Evolutionary conservation across 2,888 invertebrate genomes (phyloP).

Genomic region (Diplazon laetatorius): DNA sequence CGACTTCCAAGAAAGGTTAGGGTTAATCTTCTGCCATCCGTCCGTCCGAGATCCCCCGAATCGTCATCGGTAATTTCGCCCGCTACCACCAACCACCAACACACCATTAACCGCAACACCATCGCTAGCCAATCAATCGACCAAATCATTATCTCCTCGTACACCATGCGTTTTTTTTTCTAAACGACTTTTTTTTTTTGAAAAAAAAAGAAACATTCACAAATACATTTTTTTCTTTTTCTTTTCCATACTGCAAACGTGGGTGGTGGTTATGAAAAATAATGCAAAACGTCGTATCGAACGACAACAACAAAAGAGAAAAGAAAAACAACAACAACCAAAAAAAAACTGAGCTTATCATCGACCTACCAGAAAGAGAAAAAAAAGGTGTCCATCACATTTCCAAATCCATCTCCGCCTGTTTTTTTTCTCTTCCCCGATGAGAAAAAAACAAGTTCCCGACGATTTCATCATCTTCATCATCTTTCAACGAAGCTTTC

Average conservation of each 20-base stretch:
- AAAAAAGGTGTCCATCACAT: conserved; percentile 35
- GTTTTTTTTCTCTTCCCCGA: no score
- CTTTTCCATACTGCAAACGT: conserved; percentile 11
- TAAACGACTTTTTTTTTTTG: not conserved
- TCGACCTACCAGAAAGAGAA: conserved; percentile 34
- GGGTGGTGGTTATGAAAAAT: conserved; percentile 47
- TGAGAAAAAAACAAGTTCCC: no score
- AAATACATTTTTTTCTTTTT: conserved; percentile 4
- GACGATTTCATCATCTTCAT: no score
- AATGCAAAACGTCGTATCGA: no score
- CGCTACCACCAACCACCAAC: conserved; percentile 32
- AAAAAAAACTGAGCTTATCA: conserved; percentile 22
- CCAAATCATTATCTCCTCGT: conserved; percentile 38
- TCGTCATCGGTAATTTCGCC: conserved; percentile 59
- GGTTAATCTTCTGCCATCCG: conserved; percentile 63
- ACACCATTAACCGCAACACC: conserved; percentile 53
- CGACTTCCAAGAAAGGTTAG: conserved; percentile 64
- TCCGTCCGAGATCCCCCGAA: conserved; percentile 57
- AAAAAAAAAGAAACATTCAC: no score
- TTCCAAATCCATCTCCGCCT: conserved; percentile 11
- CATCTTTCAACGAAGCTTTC: conserved; percentile 1
- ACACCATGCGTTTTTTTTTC: conserved; percentile 18
- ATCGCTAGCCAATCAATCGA: conserved; percentile 40
- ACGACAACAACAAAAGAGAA: conserved; percentile 4
- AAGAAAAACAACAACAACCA: conserved; percentile 22